Base-by-base conservation (phyloP, 2,113 vertebrate genomes). In the Procavia capensis region DNA sequence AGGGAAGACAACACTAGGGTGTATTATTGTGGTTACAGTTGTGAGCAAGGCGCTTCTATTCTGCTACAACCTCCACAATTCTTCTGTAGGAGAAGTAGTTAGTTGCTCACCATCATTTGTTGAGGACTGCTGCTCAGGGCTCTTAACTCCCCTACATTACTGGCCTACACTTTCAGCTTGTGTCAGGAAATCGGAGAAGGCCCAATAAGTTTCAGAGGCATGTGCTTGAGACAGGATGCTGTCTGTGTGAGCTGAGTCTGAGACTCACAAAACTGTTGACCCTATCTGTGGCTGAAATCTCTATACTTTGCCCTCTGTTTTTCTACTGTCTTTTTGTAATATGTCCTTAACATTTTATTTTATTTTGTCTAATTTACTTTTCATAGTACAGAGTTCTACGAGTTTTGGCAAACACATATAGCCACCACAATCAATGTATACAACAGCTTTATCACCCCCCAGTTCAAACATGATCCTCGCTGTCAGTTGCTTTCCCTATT, bases 341-440 rank as follows among this genome's bases (percentile, higher is more conserved):
- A 54, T 1, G 6, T 70, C 24, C 59, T 9, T 50, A 20, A 20
- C 24, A 61, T 5, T 11, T 20, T n/a, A 0, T 29, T 45, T 54
- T 16, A 0, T 1, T 19, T 6, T 8, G 9, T 9, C n/a, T n/a
- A n/a, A 41, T 17, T 45, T 57, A n/a, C 2, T n/a, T 16, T 61
- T 45, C 19, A 54, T 1, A 80, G 14, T 22, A 14, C 6, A 74
- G 63, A 6, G 9, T 41, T 78, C 22, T 78, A 27, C 61, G 59
- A 9, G 24, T n/a, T 88, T 82, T 88, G 63, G 39, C 50, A 54
- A 54, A 54, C 14, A 16, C 17, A 54, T 54, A 54, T 16, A 54
- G 50, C 50, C 47, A 39, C 50, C 3, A 16, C n/a, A 54, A 34
- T 68, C 61, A 34, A 43, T 34, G 14, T 41, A 20, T 16, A 47